Conservation (phyloP, 2,797 vertebrate species). For the Numenius phaeopus region DNA sequence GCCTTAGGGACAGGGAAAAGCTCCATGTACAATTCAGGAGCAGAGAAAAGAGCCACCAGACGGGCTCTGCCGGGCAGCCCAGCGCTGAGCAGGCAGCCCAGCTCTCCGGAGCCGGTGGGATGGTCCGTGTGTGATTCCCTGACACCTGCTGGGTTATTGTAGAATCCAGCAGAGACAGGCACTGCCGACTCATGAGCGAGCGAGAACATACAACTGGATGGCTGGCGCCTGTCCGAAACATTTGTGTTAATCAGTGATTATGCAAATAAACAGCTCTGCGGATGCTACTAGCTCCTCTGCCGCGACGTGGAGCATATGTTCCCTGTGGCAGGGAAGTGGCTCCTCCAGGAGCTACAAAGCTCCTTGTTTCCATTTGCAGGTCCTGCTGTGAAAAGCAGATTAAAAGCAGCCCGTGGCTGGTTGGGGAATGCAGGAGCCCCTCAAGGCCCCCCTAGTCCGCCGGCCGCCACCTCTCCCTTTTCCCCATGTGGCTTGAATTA, state of each 20-base stretch:
- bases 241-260: conserved; percentile 9
- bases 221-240: background rate
- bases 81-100: background rate
- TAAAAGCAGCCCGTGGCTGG: background rate
- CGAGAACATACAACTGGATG: background rate
- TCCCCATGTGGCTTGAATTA: conserved; percentile 55
- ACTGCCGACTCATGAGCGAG: background rate
- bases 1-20: background rate
- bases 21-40: fast-evolving
- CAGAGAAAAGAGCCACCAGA: background rate
- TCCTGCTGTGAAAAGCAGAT: background rate
- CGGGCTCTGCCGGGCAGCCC: background rate
- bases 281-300: background rate
- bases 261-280: conserved; percentile 41
- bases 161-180: background rate
- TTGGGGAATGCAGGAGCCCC: background rate
- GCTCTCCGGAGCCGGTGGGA: background rate
- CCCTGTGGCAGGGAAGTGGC: background rate
- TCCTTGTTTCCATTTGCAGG: background rate
- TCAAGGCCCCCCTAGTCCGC: background rate
- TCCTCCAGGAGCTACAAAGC: background rate
- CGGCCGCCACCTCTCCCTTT: background rate
- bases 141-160: fast-evolving
- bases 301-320: background rate
- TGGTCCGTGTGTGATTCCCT: fast-evolving